Evolutionary conservation across 2,888 invertebrate genomes (phyloP), one percentile per base, ranked within the genome.

Genomic region (Melinopterus prodromus): DNA sequence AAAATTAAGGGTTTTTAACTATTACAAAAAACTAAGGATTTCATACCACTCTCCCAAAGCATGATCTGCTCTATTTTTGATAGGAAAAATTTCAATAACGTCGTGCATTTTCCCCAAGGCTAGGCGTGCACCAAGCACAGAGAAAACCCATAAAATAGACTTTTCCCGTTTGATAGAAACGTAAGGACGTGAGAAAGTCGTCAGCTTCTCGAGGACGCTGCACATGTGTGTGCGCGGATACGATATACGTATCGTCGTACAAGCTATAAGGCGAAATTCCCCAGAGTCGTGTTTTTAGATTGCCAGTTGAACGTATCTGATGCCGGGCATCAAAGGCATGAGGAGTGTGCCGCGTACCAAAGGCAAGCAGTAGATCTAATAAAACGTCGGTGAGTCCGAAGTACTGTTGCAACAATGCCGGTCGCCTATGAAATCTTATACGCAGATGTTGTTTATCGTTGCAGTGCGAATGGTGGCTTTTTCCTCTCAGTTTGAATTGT

Each of bases 181-280:
- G 53, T 53, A 53, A 53, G 53, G 53, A 53, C 53, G 53, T 53
- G 53, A 53, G 53, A 53, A 53, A 53, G 53, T 53, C 53, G 53
- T 53, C 53, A 53, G 12, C 3, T 53, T 53, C 53, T 53, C 53
- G 7, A 53, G 53, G 12, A 6, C 5, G 53, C 9, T 53, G 53
- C 53, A 53, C 53, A 12, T 53, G 53, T 53, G 53, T 53, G 53
- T 53, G 53, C 38, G 6, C 53, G 12, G 53, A 53, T 53, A 53
- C 3, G 12, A 53, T 53, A 53, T 12, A 12, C 9, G 53, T 53
- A 12, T 53, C 53, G 53, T 53, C 53, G 53, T 6, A 53, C 53
- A 53, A 53, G 53, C 9, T 53, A 53, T 53, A 53, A 53, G 12
- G 53, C 5, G 53, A 53, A 53, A 53, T 53, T 53, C 53, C 53